These are phyloP conservation scores for Frankliniella fusca DNA, from an alignment of 2,888 invertebrate species.

Conservation along the genomic window DNA sequence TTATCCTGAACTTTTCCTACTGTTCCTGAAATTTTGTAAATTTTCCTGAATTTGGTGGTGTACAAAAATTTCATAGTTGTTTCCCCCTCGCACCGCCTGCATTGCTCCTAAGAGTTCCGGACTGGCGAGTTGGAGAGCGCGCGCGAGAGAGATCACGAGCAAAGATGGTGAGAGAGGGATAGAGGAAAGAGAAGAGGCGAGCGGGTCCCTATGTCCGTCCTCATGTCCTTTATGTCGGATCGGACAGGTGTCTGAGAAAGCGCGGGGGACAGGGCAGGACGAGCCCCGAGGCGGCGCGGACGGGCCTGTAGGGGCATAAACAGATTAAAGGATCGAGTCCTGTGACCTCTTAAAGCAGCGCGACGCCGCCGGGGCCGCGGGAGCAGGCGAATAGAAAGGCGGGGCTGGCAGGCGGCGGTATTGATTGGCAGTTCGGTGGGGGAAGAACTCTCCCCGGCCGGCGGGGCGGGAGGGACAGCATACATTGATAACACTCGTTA, in stretches of 20 bases:
- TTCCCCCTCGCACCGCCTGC: too few relatives aligned
- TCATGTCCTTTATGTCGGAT: not conserved
- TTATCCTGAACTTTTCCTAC: too few relatives aligned
- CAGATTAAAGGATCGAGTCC: conserved; percentile 17
- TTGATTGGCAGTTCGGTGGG: not conserved
- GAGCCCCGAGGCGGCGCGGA: not conserved
- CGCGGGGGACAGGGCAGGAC: not conserved
- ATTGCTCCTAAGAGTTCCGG: too few relatives aligned
- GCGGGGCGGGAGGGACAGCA: not conserved
- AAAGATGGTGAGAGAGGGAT: not conserved
- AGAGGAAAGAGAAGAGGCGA: not conserved
- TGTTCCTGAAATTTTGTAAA: too few relatives aligned
- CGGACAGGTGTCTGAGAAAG: not conserved
- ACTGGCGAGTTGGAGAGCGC: too few relatives aligned
- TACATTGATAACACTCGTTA: not conserved
- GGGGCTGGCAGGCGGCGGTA: not conserved
- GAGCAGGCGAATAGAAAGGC: not conserved
- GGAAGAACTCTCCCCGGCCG: too few relatives aligned
- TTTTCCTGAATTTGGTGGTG: too few relatives aligned
- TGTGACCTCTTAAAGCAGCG: not conserved
- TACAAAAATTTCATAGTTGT: too few relatives aligned
- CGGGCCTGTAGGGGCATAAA: not conserved
- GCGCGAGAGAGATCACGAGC: not conserved
- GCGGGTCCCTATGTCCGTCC: not conserved
- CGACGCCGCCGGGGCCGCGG: not conserved